These are phyloP conservation scores for Callitettix versicolor DNA, from an alignment of 1,140 invertebrate genomes.

Conservation along the genomic window DNA sequence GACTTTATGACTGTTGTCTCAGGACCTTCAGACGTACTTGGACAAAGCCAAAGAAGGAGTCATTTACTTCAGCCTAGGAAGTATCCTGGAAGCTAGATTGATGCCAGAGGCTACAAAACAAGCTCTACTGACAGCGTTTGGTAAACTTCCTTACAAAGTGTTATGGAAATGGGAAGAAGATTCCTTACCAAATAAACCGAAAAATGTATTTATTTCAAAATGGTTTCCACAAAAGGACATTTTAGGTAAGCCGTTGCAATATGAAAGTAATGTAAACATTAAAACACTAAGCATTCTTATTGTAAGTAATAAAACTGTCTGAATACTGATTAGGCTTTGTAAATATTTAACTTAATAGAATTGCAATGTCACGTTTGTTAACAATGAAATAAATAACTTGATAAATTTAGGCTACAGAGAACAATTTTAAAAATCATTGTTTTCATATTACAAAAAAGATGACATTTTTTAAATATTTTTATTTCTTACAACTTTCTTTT, in stretches of 20 bases:
- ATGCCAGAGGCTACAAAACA: conserved; percentile 41
- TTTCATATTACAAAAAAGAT: no score
- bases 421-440: no score
- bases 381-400: no score
- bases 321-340: no score
- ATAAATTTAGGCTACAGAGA: no score
- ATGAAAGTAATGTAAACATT: no score
- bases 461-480: no score
- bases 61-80: conserved; percentile 49
- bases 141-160: conserved; percentile 41
- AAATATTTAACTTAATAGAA: no score
- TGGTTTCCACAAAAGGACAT: conserved; percentile 63
- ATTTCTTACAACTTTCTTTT: no score
- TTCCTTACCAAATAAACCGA: conserved; percentile 36
- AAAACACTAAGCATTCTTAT: no score
- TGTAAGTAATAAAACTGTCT: no score
- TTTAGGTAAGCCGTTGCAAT: conserved; percentile 46
- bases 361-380: no score
- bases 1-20: conserved; percentile 1
- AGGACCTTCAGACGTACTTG: conserved; percentile 44
- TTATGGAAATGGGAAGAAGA: conserved; percentile 65
- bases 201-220: conserved; percentile 50
- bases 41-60: conserved; percentile 41
- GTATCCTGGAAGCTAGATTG: conserved; percentile 46
- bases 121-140: conserved; percentile 17